Percentiles rank a stretch among this genome's conserved stretches.
phyloP scores from a whole-genome alignment of 2,888 invertebrate genomes.

The Notodonta ziczac region DNA sequence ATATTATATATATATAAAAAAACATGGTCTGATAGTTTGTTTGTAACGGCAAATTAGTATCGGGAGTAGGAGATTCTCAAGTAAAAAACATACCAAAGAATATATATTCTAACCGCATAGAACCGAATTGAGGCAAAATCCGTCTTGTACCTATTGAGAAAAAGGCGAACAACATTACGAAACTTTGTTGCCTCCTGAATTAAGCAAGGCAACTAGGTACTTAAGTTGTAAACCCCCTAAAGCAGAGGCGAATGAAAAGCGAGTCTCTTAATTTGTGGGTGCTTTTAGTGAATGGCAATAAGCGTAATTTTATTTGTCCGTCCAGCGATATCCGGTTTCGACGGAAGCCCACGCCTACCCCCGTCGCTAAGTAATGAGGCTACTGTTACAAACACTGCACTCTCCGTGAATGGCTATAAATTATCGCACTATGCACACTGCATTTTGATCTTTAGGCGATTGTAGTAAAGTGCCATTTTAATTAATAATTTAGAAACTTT shows the following conservation, averaged over 20 bases:
- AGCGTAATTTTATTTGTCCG: constrained; percentile 80
- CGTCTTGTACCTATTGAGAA: too few relatives aligned
- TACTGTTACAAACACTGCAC: constrained; percentile 66
- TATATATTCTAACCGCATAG: background rate
- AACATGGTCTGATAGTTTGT: too few relatives aligned
- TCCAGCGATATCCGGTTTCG: constrained; percentile 74
- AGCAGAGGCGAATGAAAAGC: constrained; percentile 43
- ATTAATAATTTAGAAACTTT: constrained; percentile 4
- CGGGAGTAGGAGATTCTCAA: too few relatives aligned
- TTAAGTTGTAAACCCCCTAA: constrained; percentile 28
- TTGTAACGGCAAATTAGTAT: too few relatives aligned
- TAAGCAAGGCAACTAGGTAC: constrained; percentile 32
- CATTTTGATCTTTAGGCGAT: constrained; percentile 42
- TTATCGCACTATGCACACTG: constrained; percentile 34
- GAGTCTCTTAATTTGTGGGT: constrained; percentile 50
- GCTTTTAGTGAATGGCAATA: constrained; percentile 63
- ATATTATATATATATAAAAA: too few relatives aligned
- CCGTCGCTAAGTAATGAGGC: constrained; percentile 79
- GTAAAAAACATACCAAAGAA: too few relatives aligned
- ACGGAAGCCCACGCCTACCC: constrained; percentile 77
- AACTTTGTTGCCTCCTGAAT: background rate
- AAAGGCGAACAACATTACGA: background rate
- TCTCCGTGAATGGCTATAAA: constrained; percentile 54
- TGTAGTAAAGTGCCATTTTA: constrained; percentile 25
- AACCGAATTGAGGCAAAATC: too few relatives aligned